phyloP scores from a whole-genome alignment of 2,888 invertebrate genomes.

The Aphodius sticticus region DNA sequence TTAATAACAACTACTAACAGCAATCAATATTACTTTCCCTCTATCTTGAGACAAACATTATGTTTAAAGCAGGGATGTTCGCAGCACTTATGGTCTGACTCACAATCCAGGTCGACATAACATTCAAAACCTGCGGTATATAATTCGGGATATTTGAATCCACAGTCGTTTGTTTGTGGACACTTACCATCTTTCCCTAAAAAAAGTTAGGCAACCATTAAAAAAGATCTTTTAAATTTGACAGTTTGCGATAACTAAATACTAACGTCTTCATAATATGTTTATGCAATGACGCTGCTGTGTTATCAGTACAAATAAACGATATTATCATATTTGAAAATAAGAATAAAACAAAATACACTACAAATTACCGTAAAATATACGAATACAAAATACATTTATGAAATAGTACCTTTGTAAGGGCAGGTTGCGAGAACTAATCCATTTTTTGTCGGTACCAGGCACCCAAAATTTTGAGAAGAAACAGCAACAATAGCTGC shows the following conservation, averaged over 20 bases:
- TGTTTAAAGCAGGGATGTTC: conserved; percentile 30
- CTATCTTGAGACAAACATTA: not conserved
- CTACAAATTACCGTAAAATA: not conserved
- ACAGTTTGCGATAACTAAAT: too few relatives aligned
- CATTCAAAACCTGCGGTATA: conserved; percentile 18
- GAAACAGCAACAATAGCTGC: not conserved
- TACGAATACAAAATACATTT: not conserved
- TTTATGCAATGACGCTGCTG: too few relatives aligned
- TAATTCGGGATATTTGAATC: conserved; percentile 24
- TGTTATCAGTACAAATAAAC: too few relatives aligned
- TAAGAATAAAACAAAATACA: not conserved
- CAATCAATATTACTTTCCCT: not conserved
- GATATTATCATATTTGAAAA: too few relatives aligned
- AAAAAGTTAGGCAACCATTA: not conserved
- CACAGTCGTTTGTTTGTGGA: conserved; percentile 23
- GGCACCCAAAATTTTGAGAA: conserved; percentile 19
- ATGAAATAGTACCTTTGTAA: conserved; percentile 18
- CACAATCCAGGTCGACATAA: conserved; percentile 28
- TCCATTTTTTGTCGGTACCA: conserved; percentile 26
- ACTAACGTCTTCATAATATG: too few relatives aligned
- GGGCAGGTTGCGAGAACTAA: conserved; percentile 26
- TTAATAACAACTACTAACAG: not conserved
- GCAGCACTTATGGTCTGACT: conserved; percentile 26
- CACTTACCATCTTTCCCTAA: conserved; percentile 24
- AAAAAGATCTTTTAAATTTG: not conserved